Percentiles rank a stretch among this genome's conserved stretches.
Evolutionary conservation across 2,888 invertebrate species (phyloP).

Genomic region (Neria commutata): DNA sequence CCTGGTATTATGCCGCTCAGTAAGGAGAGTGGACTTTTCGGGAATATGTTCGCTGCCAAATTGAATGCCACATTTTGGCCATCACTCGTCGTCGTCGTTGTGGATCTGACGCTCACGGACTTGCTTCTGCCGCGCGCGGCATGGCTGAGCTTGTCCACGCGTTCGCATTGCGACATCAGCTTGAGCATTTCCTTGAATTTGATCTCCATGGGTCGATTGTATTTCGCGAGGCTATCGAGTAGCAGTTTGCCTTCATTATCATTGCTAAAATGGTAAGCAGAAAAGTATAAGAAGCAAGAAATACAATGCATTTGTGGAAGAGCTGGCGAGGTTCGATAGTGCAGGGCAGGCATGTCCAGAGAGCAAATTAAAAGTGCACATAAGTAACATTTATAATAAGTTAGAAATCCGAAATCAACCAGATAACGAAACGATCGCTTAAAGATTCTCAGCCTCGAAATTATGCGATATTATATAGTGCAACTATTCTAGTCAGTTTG

Average conservation of each 20-base stretch:
- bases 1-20: conserved; percentile 84
- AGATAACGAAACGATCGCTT: neutral
- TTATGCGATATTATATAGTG: too few relatives aligned
- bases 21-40: conserved; percentile 72
- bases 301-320: too few relatives aligned
- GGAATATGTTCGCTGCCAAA: conserved; percentile 61
- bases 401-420: neutral
- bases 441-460: too few relatives aligned
- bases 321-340: too few relatives aligned
- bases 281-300: neutral
- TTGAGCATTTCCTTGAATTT: conserved; percentile 77
- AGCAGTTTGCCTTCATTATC: conserved; percentile 72
- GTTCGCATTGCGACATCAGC: conserved; percentile 81
- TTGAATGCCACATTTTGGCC: conserved; percentile 45
- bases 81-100: conserved; percentile 49
- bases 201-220: conserved; percentile 70
- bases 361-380: too few relatives aligned
- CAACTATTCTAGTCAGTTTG: too few relatives aligned
- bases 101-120: conserved; percentile 28
- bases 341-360: too few relatives aligned
- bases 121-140: conserved; percentile 38
- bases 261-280: conserved; percentile 66
- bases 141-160: conserved; percentile 64
- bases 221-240: conserved; percentile 68
- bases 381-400: neutral